Percentiles rank a stretch among this genome's conserved stretches.
Conservation (phyloP, 2,113 vertebrate species). For the Puntigrus tetrazona region DNA sequence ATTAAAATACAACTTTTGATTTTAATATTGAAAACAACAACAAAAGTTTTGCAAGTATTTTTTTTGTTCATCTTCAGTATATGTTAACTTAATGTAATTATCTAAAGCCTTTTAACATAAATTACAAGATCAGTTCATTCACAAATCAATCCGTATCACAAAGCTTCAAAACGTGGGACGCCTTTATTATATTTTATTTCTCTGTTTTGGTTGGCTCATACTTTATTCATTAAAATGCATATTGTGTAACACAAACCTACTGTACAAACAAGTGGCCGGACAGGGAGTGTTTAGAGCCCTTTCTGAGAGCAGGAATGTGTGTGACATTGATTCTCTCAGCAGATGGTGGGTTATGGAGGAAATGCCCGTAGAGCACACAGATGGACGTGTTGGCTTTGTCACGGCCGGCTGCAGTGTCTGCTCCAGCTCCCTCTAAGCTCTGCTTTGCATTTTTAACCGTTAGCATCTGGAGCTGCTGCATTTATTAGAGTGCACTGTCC, state of each 20-base stretch:
- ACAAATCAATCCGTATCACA: neutral
- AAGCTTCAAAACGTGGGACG: neutral
- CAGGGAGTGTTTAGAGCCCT: neutral
- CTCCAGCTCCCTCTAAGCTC: neutral
- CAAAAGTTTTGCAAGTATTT: neutral
- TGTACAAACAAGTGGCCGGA: neutral
- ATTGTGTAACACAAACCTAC: neutral
- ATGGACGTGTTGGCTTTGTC: conserved; percentile 68
- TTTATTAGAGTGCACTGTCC: neutral
- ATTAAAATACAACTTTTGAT: neutral
- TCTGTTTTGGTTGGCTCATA: neutral
- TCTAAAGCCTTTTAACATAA: neutral
- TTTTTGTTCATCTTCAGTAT: neutral
- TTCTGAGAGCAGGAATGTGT: neutral
- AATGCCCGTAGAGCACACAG: conserved; percentile 72
- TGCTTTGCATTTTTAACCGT: conserved; percentile 33
- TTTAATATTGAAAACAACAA: neutral
- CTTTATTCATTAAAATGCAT: neutral
- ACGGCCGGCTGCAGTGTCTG: conserved; percentile 46
- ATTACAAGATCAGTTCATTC: neutral
- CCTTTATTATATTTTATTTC: neutral
- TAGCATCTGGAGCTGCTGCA: conserved; percentile 16
- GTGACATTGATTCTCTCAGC: conserved; percentile 34
- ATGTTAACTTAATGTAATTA: neutral
- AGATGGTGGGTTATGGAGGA: conserved; percentile 39